Conservation (phyloP, 1,140 invertebrate species). For the Lordiphosa clarofinis region DNA sequence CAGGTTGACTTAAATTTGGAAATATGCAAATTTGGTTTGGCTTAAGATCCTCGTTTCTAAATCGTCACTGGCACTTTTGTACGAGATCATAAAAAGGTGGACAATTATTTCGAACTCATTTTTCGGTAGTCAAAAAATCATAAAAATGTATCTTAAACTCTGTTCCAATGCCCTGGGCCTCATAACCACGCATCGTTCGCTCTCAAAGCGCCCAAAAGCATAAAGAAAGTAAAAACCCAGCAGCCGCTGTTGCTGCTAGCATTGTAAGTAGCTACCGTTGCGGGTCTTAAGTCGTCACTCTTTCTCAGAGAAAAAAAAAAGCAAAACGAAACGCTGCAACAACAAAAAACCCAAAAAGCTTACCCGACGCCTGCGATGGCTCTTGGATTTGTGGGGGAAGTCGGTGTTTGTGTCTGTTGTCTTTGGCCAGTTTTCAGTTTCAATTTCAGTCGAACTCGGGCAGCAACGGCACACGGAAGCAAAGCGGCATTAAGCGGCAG, state of each 20-base stretch:
- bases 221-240: constrained; percentile 69
- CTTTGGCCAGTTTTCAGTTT: constrained; percentile 70
- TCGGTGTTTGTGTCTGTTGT: constrained; percentile 45
- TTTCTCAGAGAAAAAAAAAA: constrained; percentile 45
- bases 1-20: no score
- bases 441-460: constrained; percentile 74
- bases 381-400: constrained; percentile 14
- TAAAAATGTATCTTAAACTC: neutral
- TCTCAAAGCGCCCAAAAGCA: constrained; percentile 8
- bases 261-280: constrained; percentile 34
- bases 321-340: constrained; percentile 49
- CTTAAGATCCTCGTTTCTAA: no score
- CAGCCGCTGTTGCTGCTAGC: constrained; percentile 15
- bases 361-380: constrained; percentile 35
- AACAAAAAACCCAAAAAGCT: constrained; percentile 37
- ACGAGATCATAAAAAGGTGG: no score
- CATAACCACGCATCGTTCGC: no score
- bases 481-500: constrained; percentile 28
- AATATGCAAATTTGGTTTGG: no score
- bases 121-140: no score
- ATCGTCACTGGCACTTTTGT: no score
- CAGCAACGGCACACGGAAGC: constrained; percentile 73
- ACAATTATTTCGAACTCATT: no score
- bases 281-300: constrained; percentile 43
- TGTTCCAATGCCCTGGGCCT: neutral